Conservation (phyloP, 2,888 invertebrate species). For the Drosophila dives region DNA sequence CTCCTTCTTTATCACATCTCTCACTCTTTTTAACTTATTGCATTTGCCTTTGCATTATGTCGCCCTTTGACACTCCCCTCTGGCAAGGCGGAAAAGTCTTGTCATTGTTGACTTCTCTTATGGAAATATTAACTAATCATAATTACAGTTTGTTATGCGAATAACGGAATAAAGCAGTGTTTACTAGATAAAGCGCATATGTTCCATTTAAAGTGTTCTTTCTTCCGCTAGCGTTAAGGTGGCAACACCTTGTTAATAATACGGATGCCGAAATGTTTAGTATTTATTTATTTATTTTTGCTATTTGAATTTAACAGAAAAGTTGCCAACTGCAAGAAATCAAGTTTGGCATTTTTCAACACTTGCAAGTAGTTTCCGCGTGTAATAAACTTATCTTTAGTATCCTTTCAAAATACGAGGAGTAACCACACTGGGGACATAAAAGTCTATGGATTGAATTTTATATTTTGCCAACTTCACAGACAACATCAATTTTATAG, state of each 20-base stretch:
- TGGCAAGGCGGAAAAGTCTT: background rate
- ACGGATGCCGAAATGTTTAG: background rate
- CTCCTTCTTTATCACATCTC: constrained; percentile 8
- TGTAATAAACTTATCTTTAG: background rate
- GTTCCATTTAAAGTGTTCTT: constrained; percentile 1
- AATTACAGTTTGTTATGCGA: constrained; percentile 8
- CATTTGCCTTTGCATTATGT: constrained; percentile 17
- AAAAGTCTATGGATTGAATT: constrained; percentile 2
- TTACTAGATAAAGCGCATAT: background rate
- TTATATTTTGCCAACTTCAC: background rate
- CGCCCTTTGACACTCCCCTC: constrained; percentile 24
- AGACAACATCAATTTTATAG: constrained; percentile 20
- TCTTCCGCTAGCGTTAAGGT: background rate
- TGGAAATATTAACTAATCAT: constrained; percentile 33
- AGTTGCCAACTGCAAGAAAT: background rate
- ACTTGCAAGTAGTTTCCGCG: background rate
- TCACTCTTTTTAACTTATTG: constrained; percentile 9
- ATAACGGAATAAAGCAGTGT: constrained; percentile 1
- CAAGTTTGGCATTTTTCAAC: background rate
- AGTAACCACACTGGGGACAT: background rate
- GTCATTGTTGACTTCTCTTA: constrained; percentile 26
- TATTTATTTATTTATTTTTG: background rate
- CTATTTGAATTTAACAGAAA: background rate
- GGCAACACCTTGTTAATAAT: background rate
- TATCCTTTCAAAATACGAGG: background rate